Evolutionary conservation across 2,797 vertebrate genomes (phyloP), one percentile per base, ranked within the genome.

Genomic region (Tauraco hartlaubi): DNA sequence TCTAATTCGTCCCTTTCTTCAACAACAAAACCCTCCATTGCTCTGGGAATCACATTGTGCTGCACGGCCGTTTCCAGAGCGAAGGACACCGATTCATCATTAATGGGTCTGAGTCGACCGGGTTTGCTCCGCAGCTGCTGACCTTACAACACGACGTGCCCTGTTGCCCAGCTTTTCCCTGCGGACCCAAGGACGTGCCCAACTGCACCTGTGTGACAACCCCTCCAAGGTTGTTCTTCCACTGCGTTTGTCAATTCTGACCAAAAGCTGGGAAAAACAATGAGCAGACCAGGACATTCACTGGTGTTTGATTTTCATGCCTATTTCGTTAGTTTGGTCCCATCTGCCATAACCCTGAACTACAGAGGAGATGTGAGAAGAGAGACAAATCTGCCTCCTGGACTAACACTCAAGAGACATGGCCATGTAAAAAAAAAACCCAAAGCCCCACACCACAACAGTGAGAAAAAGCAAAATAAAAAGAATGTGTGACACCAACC

Each of bases 201-300:
- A 29, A 3, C 19, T 2, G 0, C 82, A 81, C 71, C 59, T 22
- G 59, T 9, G 17, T 0, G 0, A 63, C 5, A 2, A 29, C 14
- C 26, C 19, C n/a, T 71, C 13, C 4, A 13, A 82, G 68, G 67
- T 33, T 15, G 11, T 76, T 56, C 11, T 21, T 49, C 52, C 25
- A 35, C 11, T 0, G 0, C 1, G 0, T 51, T 88, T 33, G 18
- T 41, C 52, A 23, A 0, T 44, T 82, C 59, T 77, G 49, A 75
- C 48, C 59, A 31, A 61, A 89, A 91, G 7, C 41, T 22, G 9
- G 20, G 15, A 5, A 54, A 54, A 83, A 33, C 29, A 66, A 43
- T 0, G 0, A 44, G 52, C 44, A 78, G 51, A n/a, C 4, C 11
- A 22, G 35, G 59, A 68, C 5, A 4, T 18, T 64, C 0, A 0